phyloP scores from a whole-genome alignment of 2,113 vertebrate genomes.

The Pimephales promelas region DNA sequence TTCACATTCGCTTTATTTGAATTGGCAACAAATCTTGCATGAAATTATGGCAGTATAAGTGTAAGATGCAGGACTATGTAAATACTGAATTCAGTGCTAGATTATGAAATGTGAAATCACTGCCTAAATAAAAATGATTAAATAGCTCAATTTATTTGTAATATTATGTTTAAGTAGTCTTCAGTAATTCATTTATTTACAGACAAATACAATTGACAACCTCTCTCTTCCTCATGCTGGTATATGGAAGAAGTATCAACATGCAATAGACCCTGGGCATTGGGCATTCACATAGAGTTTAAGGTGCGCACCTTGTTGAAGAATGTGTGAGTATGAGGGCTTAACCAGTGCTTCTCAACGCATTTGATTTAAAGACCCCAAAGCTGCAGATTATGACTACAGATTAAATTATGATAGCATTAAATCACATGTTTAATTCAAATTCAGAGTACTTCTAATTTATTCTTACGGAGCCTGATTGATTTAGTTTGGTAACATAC shows the following conservation, averaged over 20 bases:
- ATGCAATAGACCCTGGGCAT: neutral
- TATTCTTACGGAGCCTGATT: too few species aligned
- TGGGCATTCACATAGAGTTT: neutral
- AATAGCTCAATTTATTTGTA: neutral
- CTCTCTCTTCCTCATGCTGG: neutral
- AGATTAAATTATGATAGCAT: too few species aligned
- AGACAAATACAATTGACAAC: neutral
- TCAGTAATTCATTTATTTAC: neutral
- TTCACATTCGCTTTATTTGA: too few species aligned
- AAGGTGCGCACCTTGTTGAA: neutral
- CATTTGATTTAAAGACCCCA: too few species aligned
- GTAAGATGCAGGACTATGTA: neutral
- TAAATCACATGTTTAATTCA: too few species aligned
- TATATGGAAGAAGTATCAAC: neutral
- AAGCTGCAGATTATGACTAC: too few species aligned
- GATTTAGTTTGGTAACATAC: too few species aligned
- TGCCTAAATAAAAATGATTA: neutral
- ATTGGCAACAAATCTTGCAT: too few species aligned
- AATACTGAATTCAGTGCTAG: neutral
- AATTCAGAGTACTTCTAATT: too few species aligned
- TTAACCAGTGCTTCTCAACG: too few species aligned
- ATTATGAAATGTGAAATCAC: neutral
- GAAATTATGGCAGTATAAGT: neutral
- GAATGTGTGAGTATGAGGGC: neutral
- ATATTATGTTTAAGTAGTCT: neutral